Conservation (phyloP, 2,113 vertebrate species). For the Pan troglodytes region DNA sequence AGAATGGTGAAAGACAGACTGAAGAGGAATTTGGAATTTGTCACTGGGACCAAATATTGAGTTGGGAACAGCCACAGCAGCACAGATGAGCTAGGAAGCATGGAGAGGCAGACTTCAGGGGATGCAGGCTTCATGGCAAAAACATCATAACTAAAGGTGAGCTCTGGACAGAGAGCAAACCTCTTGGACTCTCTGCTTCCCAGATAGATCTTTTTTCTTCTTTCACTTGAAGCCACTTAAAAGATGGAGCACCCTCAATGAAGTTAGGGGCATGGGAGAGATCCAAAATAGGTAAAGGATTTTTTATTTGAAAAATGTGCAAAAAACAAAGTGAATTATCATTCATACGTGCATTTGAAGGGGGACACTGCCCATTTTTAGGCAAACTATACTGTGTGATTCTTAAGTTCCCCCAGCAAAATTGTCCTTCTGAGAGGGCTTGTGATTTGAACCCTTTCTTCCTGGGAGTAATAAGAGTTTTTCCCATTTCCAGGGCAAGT, state of each 20-base stretch:
- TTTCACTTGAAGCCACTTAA: neutral
- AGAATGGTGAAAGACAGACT: neutral
- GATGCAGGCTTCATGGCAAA: rapidly evolving
- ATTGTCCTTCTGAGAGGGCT: too few species aligned
- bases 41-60: rapidly evolving
- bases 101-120: neutral
- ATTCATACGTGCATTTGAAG: neutral
- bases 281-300: neutral
- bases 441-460: neutral
- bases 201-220: neutral
- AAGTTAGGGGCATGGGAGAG: neutral
- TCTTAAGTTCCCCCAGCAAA: neutral
- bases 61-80: neutral
- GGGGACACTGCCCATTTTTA: neutral
- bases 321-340: too few species aligned
- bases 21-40: too few species aligned
- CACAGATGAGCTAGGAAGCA: rapidly evolving
- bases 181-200: too few species aligned
- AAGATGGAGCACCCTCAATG: neutral
- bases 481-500: neutral
- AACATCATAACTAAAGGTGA: rapidly evolving
- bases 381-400: neutral
- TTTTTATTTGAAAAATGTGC: neutral
- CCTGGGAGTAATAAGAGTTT: neutral
- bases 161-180: neutral